phyloP scores from a whole-genome alignment of 2,797 vertebrate genomes.

The Moxostoma hubbsi region DNA sequence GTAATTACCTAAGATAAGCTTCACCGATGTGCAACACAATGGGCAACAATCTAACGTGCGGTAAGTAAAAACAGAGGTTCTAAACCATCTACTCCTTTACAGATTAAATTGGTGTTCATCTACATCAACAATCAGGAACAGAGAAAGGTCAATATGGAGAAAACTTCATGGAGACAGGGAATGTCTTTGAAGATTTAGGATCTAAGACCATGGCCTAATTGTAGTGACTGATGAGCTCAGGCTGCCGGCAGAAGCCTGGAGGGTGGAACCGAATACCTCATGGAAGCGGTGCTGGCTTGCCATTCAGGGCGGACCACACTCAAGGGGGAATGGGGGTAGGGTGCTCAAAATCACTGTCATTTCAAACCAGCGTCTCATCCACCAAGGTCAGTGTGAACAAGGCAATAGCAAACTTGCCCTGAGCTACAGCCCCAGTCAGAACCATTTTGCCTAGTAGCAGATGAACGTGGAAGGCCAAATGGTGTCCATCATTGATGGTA shows the following conservation, averaged over 20 bases:
- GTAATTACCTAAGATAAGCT: background rate
- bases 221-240: constrained; percentile 78
- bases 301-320: constrained; percentile 61
- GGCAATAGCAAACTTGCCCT: constrained; percentile 66
- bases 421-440: constrained; percentile 39
- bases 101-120: constrained; percentile 37
- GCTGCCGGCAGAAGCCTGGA: constrained; percentile 72
- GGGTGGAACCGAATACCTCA: constrained; percentile 63
- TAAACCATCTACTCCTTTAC: background rate
- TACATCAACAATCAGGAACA: constrained; percentile 39
- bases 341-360: constrained; percentile 73
- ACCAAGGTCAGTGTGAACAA: constrained; percentile 64
- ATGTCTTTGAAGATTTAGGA: constrained; percentile 58
- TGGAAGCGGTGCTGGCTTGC: constrained; percentile 55
- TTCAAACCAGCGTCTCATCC: constrained; percentile 71
- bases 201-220: constrained; percentile 79
- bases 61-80: constrained; percentile 11
- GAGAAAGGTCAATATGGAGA: constrained; percentile 47
- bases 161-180: constrained; percentile 34
- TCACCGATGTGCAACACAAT: background rate
- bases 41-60: background rate
- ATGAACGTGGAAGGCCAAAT: background rate
- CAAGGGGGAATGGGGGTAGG: constrained; percentile 58
- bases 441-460: constrained; percentile 36
- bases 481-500: background rate